phyloP scores from a whole-genome alignment of 2,797 vertebrate genomes.

The Aphelocoma californica region DNA sequence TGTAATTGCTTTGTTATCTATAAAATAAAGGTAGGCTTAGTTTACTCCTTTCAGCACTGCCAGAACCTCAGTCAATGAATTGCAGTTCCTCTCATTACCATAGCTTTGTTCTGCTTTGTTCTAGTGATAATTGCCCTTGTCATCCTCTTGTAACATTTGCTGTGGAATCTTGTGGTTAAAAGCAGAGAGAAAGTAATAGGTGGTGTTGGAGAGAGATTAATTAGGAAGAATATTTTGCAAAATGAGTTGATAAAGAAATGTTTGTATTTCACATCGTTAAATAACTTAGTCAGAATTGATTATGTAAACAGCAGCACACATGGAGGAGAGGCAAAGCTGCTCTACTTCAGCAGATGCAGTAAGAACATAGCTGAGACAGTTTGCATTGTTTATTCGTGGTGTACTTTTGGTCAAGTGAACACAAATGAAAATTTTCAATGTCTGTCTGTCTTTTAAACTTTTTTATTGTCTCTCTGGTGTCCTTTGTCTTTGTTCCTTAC shows the following conservation, averaged over 20 bases:
- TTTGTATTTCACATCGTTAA: constrained; percentile 65
- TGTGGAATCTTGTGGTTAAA: constrained; percentile 60
- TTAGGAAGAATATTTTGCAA: constrained; percentile 69
- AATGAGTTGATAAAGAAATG: constrained; percentile 67
- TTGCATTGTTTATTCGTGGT: background rate
- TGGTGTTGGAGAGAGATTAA: constrained; percentile 39
- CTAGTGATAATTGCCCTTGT: constrained; percentile 74
- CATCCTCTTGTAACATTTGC: constrained; percentile 63
- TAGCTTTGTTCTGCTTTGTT: constrained; percentile 68
- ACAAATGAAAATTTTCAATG: background rate
- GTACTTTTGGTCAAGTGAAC: background rate
- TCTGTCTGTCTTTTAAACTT: background rate
- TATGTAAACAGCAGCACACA: constrained; percentile 34
- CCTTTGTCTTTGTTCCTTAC: background rate
- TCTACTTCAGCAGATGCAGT: background rate
- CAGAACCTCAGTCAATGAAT: constrained; percentile 50
- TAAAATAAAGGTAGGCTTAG: constrained; percentile 63
- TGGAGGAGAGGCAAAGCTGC: background rate
- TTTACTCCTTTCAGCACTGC: constrained; percentile 66
- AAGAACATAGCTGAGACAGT: background rate
- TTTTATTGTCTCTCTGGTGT: background rate
- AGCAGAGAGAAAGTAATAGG: constrained; percentile 7
- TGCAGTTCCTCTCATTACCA: constrained; percentile 64
- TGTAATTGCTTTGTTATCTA: constrained; percentile 74
- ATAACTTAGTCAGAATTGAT: constrained; percentile 44